Evolutionary conservation across 2,113 vertebrate genomes (phyloP), one percentile per base, ranked within the genome.

Genomic region (Epinephelus lanceolatus): DNA sequence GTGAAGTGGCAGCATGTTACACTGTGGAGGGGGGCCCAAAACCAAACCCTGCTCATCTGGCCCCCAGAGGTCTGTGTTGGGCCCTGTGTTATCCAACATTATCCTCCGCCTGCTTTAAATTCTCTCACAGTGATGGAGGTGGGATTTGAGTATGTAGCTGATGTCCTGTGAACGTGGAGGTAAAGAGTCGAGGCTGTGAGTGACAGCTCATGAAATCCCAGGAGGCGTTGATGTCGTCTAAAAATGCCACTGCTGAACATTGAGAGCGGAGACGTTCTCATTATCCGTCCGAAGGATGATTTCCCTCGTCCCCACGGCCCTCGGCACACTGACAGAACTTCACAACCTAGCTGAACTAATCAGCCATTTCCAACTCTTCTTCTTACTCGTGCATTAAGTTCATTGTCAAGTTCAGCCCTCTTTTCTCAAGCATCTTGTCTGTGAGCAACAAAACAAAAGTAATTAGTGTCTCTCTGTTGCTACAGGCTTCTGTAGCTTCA

Each of bases 381-480:
- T 83, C 74, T 81, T 73, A 52, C 69, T 83, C 67, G 69, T 18
- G 42, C 61, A 2, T 80, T 66, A 69, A 45, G 77, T 87, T 86
- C 52, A 73, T 82, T 77, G 71, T 81, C 61, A 56, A 37, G 80
- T 81, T 85, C 74, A 45, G 1, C 53, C 27, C 49, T 81, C 40
- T 71, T 52, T 72, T 84, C 52, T 81, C 21, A n/a, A 84, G 73
- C 77, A 59, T 84, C 37, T 67, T 56, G 71, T 90, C 76, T 78
- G 62, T 71, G 78, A 76, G 78, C 88, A 85, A 71, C 78, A 82
- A 83, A 90, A 86, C 89, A 84, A 86, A 91, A 86, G 88, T 85
- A 88, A 89, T 92, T 92, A 91, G 82, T 80, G 83, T 89, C 83
- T 88, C 30, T 76, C 61, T 86, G 33, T 79, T 13, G 80, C 84